These are phyloP conservation scores for Azemiops feae DNA, from an alignment of 2,113 vertebrate genomes.

Conservation along the genomic window DNA sequence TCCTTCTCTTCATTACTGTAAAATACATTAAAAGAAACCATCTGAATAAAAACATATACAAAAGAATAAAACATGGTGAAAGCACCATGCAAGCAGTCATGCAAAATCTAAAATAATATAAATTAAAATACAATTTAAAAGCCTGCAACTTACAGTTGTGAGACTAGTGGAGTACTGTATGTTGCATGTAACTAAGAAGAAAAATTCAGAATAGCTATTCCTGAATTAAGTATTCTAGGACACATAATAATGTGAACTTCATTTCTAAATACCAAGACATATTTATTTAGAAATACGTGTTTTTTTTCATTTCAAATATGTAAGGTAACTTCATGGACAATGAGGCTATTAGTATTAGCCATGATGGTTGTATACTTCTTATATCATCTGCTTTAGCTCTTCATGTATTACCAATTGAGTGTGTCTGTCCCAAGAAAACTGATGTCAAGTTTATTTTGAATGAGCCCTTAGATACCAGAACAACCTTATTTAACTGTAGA, in stretches of 20 bases:
- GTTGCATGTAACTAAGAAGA: neutral
- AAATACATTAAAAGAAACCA: neutral
- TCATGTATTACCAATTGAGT: neutral
- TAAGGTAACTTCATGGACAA: neutral
- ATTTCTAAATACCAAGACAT: neutral
- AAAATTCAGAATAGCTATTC: neutral
- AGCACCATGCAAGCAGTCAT: neutral
- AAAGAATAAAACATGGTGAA: neutral
- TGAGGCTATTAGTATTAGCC: neutral
- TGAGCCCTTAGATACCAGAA: neutral
- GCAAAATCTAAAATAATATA: neutral
- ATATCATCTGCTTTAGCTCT: neutral
- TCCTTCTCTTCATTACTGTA: too few relatives aligned
- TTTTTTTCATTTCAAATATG: neutral
- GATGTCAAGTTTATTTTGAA: neutral
- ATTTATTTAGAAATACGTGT: neutral
- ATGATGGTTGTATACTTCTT: neutral
- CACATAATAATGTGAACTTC: neutral
- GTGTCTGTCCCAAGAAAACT: neutral
- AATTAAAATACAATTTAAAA: neutral
- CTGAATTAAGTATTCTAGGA: neutral
- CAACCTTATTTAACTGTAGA: neutral
- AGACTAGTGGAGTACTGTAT: neutral
- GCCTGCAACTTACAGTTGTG: neutral
- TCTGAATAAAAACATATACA: neutral